Conservation (phyloP, 2,113 vertebrate genomes). For the Prochilodus magdalenae region DNA sequence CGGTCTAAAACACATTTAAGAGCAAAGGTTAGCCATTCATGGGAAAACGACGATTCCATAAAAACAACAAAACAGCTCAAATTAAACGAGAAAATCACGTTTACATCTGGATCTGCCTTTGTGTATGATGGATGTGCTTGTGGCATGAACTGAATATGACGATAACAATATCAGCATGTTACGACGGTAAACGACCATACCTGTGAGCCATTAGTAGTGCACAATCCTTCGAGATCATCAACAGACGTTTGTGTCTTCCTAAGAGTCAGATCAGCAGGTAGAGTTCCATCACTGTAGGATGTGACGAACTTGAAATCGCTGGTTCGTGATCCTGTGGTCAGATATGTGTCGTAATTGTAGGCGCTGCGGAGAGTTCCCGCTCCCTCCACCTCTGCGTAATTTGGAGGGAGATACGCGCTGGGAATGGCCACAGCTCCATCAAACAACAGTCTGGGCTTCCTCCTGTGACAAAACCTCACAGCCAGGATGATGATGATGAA, state of each 20-base stretch:
- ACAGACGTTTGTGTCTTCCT: conserved; percentile 18
- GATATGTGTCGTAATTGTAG: conserved; percentile 59
- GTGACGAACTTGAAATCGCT: conserved; percentile 67
- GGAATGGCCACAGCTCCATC: conserved; percentile 51
- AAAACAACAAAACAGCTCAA: too few relatives aligned
- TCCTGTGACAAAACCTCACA: conserved; percentile 64
- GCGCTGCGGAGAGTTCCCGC: conserved; percentile 2
- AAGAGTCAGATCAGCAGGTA: conserved; percentile 59
- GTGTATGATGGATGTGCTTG: too few relatives aligned
- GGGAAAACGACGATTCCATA: too few relatives aligned
- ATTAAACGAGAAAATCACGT: too few relatives aligned
- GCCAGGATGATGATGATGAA: conserved; percentile 69
- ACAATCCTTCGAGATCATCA: not conserved
- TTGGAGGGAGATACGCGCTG: conserved; percentile 19
- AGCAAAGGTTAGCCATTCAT: too few relatives aligned
- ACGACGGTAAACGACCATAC: too few relatives aligned
- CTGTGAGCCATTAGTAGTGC: too few relatives aligned
- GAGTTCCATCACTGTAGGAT: conserved; percentile 58
- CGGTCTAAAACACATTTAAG: too few relatives aligned
- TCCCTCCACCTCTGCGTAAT: conserved; percentile 35
- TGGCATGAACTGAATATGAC: too few relatives aligned
- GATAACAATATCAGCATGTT: too few relatives aligned
- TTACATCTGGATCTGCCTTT: too few relatives aligned
- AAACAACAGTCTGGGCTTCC: conserved; percentile 56
- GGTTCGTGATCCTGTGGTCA: conserved; percentile 63